Conservation (phyloP, 2,113 vertebrate species). For the Casuarius casuarius region DNA sequence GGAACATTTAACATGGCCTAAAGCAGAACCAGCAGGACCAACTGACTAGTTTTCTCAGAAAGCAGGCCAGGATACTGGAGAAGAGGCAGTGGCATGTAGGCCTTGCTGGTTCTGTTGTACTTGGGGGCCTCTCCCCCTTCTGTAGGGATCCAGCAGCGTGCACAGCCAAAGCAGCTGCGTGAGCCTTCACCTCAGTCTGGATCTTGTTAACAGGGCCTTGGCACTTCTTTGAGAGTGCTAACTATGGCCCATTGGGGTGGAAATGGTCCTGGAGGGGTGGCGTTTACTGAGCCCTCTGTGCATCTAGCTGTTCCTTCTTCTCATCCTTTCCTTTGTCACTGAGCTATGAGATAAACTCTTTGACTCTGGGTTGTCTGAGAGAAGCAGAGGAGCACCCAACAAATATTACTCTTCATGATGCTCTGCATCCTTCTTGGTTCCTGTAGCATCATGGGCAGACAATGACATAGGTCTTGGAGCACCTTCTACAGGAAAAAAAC, state of each 20-base stretch:
- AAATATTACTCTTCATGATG: background rate
- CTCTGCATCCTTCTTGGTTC: background rate
- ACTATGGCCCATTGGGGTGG: background rate
- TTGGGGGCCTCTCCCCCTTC: background rate
- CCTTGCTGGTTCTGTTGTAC: background rate
- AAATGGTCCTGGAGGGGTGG: background rate
- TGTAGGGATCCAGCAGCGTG: background rate
- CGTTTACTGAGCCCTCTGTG: background rate
- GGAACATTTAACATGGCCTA: background rate
- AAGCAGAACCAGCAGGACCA: background rate
- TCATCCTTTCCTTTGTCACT: background rate
- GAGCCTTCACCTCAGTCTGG: background rate
- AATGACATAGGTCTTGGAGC: background rate
- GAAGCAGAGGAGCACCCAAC: background rate
- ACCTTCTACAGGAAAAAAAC: background rate
- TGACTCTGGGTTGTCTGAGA: background rate
- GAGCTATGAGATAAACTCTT: background rate
- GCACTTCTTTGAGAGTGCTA: background rate
- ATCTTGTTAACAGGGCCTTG: background rate
- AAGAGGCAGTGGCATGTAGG: background rate
- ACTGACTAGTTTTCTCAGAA: background rate
- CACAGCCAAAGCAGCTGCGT: background rate
- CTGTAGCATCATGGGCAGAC: fast-evolving
- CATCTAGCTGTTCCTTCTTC: background rate
- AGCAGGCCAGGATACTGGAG: background rate